Percentiles rank a stretch among this genome's conserved stretches.
Conservation (phyloP, 2,888 invertebrate species). For the Bruchidius siliquastri region DNA sequence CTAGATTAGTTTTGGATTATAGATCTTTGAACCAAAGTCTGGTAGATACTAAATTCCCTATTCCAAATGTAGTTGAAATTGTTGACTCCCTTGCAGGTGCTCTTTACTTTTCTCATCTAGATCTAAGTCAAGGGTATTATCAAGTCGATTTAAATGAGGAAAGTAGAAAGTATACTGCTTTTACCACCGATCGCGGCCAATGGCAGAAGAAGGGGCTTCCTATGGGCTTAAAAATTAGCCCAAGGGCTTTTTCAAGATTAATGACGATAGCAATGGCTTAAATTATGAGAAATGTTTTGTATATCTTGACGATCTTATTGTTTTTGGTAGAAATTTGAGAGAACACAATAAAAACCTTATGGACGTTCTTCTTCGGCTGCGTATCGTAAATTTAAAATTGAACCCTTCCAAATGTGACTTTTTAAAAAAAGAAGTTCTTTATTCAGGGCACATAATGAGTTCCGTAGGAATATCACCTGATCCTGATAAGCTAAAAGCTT, state of each 20-base stretch:
- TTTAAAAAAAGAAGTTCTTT: slow-evolving; percentile 35
- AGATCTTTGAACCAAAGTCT: neutral
- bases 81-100: slow-evolving; percentile 27
- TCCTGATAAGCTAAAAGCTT: slow-evolving; percentile 29
- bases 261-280: slow-evolving; percentile 6
- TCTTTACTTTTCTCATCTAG: slow-evolving; percentile 27
- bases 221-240: too few species aligned
- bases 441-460: slow-evolving; percentile 34
- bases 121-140: slow-evolving; percentile 27
- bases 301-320: slow-evolving; percentile 5
- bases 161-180: slow-evolving; percentile 1
- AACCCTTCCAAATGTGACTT: slow-evolving; percentile 38
- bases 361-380: neutral
- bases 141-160: slow-evolving; percentile 21
- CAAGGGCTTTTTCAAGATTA: neutral
- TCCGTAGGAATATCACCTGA: slow-evolving; percentile 35
- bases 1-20: slow-evolving; percentile 1
- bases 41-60: neutral
- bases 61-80: slow-evolving; percentile 23
- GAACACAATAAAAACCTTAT: neutral
- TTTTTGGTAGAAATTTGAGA: slow-evolving; percentile 1
- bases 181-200: neutral
- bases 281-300: slow-evolving; percentile 3
- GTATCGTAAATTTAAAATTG: neutral
- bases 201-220: slow-evolving; percentile 1